These are phyloP conservation scores for Myopa testacea DNA, from an alignment of 2,888 invertebrate species.

Conservation along the genomic window DNA sequence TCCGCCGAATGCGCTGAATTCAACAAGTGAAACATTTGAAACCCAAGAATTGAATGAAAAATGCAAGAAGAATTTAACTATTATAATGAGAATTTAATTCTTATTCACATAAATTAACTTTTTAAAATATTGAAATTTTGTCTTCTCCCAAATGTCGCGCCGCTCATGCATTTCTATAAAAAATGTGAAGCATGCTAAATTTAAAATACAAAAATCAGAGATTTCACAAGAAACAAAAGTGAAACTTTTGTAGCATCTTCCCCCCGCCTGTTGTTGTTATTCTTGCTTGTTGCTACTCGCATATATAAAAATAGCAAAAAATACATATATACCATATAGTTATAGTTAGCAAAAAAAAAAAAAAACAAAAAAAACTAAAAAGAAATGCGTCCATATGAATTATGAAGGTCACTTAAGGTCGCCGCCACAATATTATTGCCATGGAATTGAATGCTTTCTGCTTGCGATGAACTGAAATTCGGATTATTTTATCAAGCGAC, in stretches of 20 bases:
- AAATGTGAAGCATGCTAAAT: not conserved
- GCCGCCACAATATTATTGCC: conserved; percentile 45
- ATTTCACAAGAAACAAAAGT: not conserved
- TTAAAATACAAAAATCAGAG: not conserved
- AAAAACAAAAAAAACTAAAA: conserved; percentile 4
- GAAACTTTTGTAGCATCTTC: not conserved
- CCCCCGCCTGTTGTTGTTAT: not conserved
- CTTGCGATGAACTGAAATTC: conserved; percentile 8
- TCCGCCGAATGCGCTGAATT: too few relatives aligned
- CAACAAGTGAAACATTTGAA: too few relatives aligned
- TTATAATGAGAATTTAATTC: too few relatives aligned
- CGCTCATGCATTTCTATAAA: too few relatives aligned
- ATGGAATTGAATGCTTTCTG: conserved; percentile 12
- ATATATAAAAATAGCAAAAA: conserved; percentile 19
- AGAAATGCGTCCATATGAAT: conserved; percentile 33
- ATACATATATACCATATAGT: not conserved
- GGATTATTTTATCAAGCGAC: conserved; percentile 4
- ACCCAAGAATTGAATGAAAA: too few relatives aligned
- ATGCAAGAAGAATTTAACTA: too few relatives aligned
- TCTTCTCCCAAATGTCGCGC: too few relatives aligned
- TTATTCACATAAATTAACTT: too few relatives aligned
- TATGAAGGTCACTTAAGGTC: conserved; percentile 55
- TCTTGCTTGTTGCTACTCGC: not conserved
- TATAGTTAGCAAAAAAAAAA: not conserved
- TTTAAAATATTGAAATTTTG: too few relatives aligned